phyloP scores from a whole-genome alignment of 2,113 vertebrate species.

The Machaerirhynchus nigripectus region DNA sequence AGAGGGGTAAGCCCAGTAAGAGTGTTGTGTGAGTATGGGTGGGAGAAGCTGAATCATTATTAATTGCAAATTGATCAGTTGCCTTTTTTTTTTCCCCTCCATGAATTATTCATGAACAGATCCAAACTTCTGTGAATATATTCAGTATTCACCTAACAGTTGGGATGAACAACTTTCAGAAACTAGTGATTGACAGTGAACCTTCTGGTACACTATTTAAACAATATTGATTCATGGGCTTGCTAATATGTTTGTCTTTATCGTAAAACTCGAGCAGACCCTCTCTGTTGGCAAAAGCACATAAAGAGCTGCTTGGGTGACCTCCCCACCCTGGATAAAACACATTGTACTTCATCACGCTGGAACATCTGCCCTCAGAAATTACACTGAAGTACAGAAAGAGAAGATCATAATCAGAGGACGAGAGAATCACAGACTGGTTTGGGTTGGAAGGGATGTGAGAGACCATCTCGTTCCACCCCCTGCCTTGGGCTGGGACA shows the following conservation, averaged over 20 bases:
- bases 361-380: neutral
- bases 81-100: fast-evolving
- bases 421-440: neutral
- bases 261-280: neutral
- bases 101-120: conserved; percentile 70
- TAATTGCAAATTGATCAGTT: conserved; percentile 58
- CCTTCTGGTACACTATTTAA: conserved; percentile 66
- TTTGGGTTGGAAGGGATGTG: neutral
- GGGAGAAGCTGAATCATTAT: conserved; percentile 62
- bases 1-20: neutral
- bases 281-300: conserved; percentile 29
- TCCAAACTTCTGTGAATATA: conserved; percentile 65
- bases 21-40: neutral
- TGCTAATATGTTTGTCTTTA: conserved; percentile 55
- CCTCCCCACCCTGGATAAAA: neutral
- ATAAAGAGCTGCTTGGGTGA: neutral
- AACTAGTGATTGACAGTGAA: conserved; percentile 66
- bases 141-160: conserved; percentile 67
- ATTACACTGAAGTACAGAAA: neutral
- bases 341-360: neutral
- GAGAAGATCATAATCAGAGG: neutral
- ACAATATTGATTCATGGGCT: conserved; percentile 59
- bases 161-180: conserved; percentile 69
- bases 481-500: neutral
- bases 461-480: neutral